These are phyloP conservation scores for Drepana arcuata DNA, from an alignment of 1,140 invertebrate species.

Conservation along the genomic window DNA sequence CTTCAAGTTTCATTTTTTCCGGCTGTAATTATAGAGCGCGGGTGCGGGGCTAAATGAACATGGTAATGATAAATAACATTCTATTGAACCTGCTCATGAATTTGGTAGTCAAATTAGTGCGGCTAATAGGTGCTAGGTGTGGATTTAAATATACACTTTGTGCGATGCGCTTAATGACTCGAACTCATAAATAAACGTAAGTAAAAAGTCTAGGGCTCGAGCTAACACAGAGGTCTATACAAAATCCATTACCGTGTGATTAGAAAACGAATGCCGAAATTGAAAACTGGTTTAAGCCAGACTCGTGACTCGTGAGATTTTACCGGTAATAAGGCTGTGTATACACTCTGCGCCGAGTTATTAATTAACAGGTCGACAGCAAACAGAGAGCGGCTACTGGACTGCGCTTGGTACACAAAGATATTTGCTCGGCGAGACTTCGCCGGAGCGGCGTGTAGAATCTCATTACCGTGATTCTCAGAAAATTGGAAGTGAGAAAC, in stretches of 20 bases:
- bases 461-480: slow-evolving; percentile 61
- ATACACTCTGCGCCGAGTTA: slow-evolving; percentile 61
- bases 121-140: slow-evolving; percentile 54
- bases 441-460: slow-evolving; percentile 47
- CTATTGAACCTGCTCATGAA: slow-evolving; percentile 53
- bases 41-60: slow-evolving; percentile 62
- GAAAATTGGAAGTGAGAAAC: slow-evolving; percentile 67
- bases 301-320: slow-evolving; percentile 69
- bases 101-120: slow-evolving; percentile 63
- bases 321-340: slow-evolving; percentile 70
- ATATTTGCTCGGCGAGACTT: slow-evolving; percentile 52
- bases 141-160: slow-evolving; percentile 37
- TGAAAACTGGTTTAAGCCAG: slow-evolving; percentile 53
- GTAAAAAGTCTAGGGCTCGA: no score
- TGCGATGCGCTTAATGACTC: slow-evolving; percentile 40
- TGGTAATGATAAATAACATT: slow-evolving; percentile 66
- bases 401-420: slow-evolving; percentile 60
- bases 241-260: no score
- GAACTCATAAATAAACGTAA: no score
- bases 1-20: slow-evolving; percentile 63
- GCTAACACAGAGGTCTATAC: no score
- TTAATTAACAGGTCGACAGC: slow-evolving; percentile 70
- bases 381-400: slow-evolving; percentile 64
- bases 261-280: slow-evolving; percentile 52
- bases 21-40: slow-evolving; percentile 59